Evolutionary conservation across 2,113 vertebrate genomes (phyloP), one percentile per base, ranked within the genome.

Genomic region (Podiceps cristatus): DNA sequence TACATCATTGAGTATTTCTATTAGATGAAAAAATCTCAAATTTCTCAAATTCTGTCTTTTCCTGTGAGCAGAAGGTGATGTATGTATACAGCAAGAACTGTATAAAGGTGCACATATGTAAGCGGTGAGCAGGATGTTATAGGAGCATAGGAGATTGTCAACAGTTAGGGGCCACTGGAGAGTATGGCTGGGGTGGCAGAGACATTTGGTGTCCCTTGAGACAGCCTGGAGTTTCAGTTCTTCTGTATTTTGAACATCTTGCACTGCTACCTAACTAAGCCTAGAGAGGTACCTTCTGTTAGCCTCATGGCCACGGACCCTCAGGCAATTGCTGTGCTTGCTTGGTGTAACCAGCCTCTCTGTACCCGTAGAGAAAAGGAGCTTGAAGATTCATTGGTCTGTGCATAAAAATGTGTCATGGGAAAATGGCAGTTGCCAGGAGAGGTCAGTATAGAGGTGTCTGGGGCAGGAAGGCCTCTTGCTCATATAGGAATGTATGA

Each of bases 301-400:
- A 88, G 63, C 11, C 11, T 23, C 13, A 2, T 4, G 18, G 33
- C 44, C 60, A 40, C 0, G 0, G 40, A 49, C 24, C 24, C 27
- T 66, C 29, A 45, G 40, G 50, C 29, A 29, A 14, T 25, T 64
- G 35, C 40, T 68, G 33, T 64, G 18, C 20, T 9, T 71, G 17
- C 24, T 60, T 84, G 45, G 9, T 50, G 28, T 56, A 71, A 73
- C 18, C 19, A 35, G 13, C 42, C n/a, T 64, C 31, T 77, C 37
- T 59, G 31, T n/a, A 47, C 10, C 28, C 3, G 0, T 0, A 25
- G 15, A 73, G 78, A 62, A 80, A 71, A 81, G 28, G 14, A 73
- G 24, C 15, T 64, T 14, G 18, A 68, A 52, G 56, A 33, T 59
- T 67, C 23, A 14, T 33, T 75, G 15, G 18, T 11, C 42, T 53